Base-by-base conservation (phyloP, 2,797 vertebrate species). In the Gadopsis bispinosus region DNA sequence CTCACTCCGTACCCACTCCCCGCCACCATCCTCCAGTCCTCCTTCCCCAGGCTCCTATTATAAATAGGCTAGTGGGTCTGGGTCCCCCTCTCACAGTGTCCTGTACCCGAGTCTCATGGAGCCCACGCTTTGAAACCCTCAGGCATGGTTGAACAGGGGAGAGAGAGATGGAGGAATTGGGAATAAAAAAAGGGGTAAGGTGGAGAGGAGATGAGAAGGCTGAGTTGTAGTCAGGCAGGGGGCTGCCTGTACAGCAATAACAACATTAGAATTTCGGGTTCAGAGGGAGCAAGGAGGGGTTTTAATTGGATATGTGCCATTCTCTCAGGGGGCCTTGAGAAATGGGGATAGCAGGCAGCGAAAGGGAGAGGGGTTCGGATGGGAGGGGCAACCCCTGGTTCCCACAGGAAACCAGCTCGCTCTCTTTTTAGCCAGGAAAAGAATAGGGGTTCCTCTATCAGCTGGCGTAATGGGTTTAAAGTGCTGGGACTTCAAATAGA, bases 251-350 rank as follows among this genome's bases (percentile, higher is more conserved):
- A 72, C 75, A 75, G 75, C 61, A 67, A 76, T 85, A 84, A 84
- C 75, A 75, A 77, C 77, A 83, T 80, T 77, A 81, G 69, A 78
- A 69, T 84, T 74, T 37, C 70, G 55, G 63, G 87, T 60, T 75
- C 48, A 35, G 50, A 60, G 73, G 65, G 73, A 62, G 61, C 26
- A 59, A 80, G 54, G 76, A 77, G 86, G 83, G 83, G 61, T 66
- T 87, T 82, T 90, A 87, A 85, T 85, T 94, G 93, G 89, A 86
- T 87, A 19, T 73, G 73, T 86, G 88, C 90, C 91, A 80, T 76
- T 74, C 85, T 87, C 85, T 85, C 79, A 68, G 83, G 77, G 88
- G 85, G 88, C 79, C 86, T 91, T 86, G 75, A 91, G 75, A 89
- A 87, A 86, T 53, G 39, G 78, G 72, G 73, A 63, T 56, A 66